Evolutionary conservation across 2,888 invertebrate species (phyloP), one percentile per base, ranked within the genome.

Genomic region (Onchidella celtica): DNA sequence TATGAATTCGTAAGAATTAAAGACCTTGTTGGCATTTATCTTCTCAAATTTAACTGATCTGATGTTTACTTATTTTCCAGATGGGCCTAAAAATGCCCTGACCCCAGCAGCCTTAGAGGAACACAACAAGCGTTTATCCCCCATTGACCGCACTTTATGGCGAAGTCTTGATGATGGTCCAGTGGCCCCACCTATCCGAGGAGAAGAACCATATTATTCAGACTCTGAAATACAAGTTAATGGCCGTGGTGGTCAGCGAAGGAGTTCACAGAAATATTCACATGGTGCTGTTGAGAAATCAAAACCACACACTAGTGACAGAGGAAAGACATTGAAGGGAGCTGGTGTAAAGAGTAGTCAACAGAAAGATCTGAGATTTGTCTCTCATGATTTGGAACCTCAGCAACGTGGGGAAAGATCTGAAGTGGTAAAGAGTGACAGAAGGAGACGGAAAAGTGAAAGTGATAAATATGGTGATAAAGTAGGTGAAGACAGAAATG

Each of bases 141-240:
- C 81, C 29, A 36, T 81, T 21, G 75, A 81, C 27, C 59, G 63
- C n/a, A 38, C 38, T 32, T 24, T 81, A 57, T 81, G 81, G 81
- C 74, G 73, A 6, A 81, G 81, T 69, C 34, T 76, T n/a, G 70
- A 81, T 32, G 36, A 70, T 36, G 69, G 24, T 4, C 63, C 27
- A 2, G 59, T 29, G 3, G 27, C 29, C 1, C 29, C 75, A 36
- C 63, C n/a, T 21, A 14, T 47, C 0, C n/a, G 0, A 17, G 65
- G 29, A 2, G 47, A 72, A 27, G 81, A 81, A 21, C 76, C 76
- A 0, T 81, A 81, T 63, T 76, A 70, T 32, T 81, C 81, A 63
- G 81, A 81, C 65, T 76, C 81, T 70, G 81, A 81, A 63, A 76
- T 81, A 65, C 61, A 76, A 36, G 40, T 75, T 6, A 29, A 38